Conservation (phyloP, 2,888 invertebrate species). For the Philonicus albiceps region DNA sequence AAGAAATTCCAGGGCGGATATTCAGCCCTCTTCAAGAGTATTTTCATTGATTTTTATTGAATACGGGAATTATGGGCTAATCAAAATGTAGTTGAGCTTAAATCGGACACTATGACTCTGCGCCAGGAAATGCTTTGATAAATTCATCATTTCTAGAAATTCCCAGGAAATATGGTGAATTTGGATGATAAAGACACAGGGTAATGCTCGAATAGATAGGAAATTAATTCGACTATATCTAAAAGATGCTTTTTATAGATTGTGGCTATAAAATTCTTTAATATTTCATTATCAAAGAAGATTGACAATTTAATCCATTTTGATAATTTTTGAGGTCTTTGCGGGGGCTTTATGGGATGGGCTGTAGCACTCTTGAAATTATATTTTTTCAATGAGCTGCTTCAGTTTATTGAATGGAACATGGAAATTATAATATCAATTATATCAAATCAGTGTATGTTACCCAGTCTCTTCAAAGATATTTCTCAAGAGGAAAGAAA, state of each 20-base stretch:
- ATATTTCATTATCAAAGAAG: not conserved
- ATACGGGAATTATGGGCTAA: not conserved
- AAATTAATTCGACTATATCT: not conserved
- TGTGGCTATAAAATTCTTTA: not conserved
- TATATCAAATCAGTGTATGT: not conserved
- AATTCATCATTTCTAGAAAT: not conserved
- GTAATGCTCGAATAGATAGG: not conserved
- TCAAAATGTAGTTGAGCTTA: not conserved
- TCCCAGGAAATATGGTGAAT: not conserved
- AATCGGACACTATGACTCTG: not conserved
- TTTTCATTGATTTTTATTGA: not conserved
- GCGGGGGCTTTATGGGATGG: not conserved
- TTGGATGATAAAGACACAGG: not conserved
- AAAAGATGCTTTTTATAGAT: not conserved
- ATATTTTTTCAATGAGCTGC: not conserved
- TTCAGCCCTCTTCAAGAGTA: not conserved
- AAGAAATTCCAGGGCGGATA: not conserved
- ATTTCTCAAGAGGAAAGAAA: too few species aligned
- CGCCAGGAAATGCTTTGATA: not conserved
- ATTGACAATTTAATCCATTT: not conserved
- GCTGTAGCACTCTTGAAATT: not conserved
- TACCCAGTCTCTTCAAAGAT: not conserved
- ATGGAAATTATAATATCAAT: not conserved
- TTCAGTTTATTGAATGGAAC: not conserved
- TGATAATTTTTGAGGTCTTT: not conserved